These are phyloP conservation scores for Dendroctonus ponderosae DNA, from an alignment of 1,140 invertebrate genomes.

Conservation along the genomic window DNA sequence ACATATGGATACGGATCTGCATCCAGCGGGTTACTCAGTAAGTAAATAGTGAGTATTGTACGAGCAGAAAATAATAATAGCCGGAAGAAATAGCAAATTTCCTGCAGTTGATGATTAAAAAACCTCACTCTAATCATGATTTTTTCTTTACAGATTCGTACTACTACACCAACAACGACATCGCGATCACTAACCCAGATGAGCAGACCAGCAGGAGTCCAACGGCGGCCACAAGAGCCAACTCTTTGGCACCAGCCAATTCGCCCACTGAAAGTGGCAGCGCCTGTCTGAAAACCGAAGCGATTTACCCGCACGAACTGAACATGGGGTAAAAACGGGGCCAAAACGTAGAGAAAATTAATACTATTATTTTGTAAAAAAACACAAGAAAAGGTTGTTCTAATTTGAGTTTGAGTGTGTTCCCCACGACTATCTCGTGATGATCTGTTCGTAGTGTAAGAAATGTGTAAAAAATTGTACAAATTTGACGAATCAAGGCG, in stretches of 20 bases:
- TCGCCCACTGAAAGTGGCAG: slow-evolving; percentile 72
- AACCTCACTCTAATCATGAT: background rate
- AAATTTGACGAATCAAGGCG: no score
- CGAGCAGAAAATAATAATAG: slow-evolving; percentile 14
- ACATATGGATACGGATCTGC: slow-evolving; percentile 70
- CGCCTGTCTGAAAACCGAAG: slow-evolving; percentile 65
- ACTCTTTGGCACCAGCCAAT: slow-evolving; percentile 67
- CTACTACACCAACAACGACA: slow-evolving; percentile 64
- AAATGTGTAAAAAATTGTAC: no score
- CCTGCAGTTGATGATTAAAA: no score
- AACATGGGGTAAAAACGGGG: slow-evolving; percentile 48
- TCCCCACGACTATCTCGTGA: no score
- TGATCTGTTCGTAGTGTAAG: no score
- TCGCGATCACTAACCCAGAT: slow-evolving; percentile 54
- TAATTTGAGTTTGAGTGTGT: no score
- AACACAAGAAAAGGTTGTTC: no score
- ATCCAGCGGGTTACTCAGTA: slow-evolving; percentile 76
- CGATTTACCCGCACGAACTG: slow-evolving; percentile 55
- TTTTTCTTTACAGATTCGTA: slow-evolving; percentile 58
- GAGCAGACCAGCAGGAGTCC: slow-evolving; percentile 61
- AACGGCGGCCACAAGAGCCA: slow-evolving; percentile 67
- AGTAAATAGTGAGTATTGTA: slow-evolving; percentile 71
- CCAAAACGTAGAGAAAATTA: slow-evolving; percentile 3
- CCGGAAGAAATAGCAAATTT: background rate
- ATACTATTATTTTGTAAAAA: no score